Base-by-base conservation (phyloP, 2,888 invertebrate genomes). In the Arrhopalites spinosus region DNA sequence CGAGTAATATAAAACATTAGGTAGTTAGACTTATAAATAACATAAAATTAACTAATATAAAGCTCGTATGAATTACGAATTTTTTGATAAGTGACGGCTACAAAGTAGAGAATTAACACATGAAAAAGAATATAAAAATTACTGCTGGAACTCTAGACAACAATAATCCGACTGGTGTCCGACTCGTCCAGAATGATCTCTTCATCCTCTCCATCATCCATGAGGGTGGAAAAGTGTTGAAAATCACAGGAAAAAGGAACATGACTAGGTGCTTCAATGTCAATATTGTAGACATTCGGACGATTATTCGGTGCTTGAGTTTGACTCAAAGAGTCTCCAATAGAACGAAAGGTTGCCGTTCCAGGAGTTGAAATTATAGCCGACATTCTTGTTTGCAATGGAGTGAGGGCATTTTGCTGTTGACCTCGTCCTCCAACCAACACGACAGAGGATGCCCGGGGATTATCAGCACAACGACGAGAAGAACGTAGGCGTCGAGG, bases 111-210 rank as follows among this genome's bases (percentile, higher is more conserved):
- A n/a, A n/a, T n/a, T n/a, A n/a, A n/a, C n/a, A n/a, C n/a, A n/a
- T n/a, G n/a, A n/a, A n/a, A n/a, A n/a, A n/a, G n/a, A n/a, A n/a
- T n/a, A n/a, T n/a, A n/a, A n/a, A n/a, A n/a, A n/a, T n/a, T n/a
- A n/a, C n/a, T n/a, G n/a, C n/a, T n/a, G n/a, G n/a, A n/a, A n/a
- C n/a, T n/a, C n/a, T 61, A 73, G 1, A 73, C 73, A 30, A 45
- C 53, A 13, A 73, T 63, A 1, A 67, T 67, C 0, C 74, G 74
- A 68, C 67, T 74, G 7, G 67, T 74, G n/a, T 74, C 74, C 0
- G 56, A 25, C 1, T 20, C 56, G 25, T 59, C 67, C 30, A 74
- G 36, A 2, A 36, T n/a, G 3, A 67, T 67, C 36, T 74, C 74
- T 53, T 67, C 68, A 0, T 56, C 23, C 13, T 50, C 27, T 29